phyloP scores from a whole-genome alignment of 2,797 vertebrate species.

The Cichlasoma orientale region DNA sequence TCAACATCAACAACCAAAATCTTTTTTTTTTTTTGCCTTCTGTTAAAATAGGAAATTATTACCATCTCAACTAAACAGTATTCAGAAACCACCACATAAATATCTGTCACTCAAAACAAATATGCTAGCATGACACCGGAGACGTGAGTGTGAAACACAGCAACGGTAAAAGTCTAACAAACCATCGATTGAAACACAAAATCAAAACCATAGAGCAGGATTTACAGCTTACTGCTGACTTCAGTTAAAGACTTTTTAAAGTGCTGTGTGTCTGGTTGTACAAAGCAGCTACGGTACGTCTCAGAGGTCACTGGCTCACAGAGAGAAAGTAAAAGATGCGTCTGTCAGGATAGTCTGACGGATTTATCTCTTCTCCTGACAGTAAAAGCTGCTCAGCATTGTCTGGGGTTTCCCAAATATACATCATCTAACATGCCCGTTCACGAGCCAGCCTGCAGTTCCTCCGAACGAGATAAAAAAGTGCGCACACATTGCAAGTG shows the following conservation, averaged over 20 bases:
- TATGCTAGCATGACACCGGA: neutral
- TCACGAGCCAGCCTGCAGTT: neutral
- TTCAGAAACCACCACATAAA: neutral
- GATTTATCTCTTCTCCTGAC: conserved; percentile 8
- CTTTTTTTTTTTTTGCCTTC: neutral
- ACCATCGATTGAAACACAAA: neutral
- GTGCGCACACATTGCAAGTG: neutral
- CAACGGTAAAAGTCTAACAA: neutral
- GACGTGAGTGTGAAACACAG: neutral
- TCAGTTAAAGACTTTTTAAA: neutral
- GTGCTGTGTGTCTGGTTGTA: neutral
- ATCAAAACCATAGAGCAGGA: neutral
- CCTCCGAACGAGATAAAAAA: neutral
- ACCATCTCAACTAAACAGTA: neutral
- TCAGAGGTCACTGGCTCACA: conserved; percentile 3
- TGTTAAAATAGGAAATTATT: neutral
- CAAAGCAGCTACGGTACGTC: neutral
- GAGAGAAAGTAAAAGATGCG: conserved; percentile 15
- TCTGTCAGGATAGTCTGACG: conserved; percentile 2
- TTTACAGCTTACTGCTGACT: conserved; percentile 1
- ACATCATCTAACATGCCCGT: neutral
- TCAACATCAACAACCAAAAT: neutral
- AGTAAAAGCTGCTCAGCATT: neutral
- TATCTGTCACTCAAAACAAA: neutral
- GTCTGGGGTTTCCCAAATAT: neutral